Conservation (phyloP, 2,113 vertebrate genomes). For the Cyprinodon variegatus region DNA sequence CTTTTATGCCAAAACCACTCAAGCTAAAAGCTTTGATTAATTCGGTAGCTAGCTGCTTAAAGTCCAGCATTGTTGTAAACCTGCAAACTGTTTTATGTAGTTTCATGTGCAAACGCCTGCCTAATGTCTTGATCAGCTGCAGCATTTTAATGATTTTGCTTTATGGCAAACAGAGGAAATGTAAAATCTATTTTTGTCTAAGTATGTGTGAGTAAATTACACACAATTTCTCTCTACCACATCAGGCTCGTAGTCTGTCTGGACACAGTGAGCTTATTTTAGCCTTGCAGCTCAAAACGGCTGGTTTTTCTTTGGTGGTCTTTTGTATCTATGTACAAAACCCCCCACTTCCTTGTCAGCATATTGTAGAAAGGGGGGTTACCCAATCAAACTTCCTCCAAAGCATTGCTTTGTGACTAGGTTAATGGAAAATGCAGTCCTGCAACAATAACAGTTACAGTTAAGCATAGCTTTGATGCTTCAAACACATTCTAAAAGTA, state of each 20-base stretch:
- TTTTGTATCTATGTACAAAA: slow-evolving; percentile 17
- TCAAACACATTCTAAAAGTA: neutral
- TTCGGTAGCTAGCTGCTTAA: slow-evolving; percentile 5
- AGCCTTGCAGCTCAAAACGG: slow-evolving; percentile 50
- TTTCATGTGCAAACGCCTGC: slow-evolving; percentile 33
- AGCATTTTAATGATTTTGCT: slow-evolving; percentile 42
- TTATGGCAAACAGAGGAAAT: slow-evolving; percentile 66
- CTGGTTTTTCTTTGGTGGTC: slow-evolving; percentile 47
- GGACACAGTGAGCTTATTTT: slow-evolving; percentile 60
- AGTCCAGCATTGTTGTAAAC: slow-evolving; percentile 10
- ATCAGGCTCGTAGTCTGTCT: slow-evolving; percentile 51
- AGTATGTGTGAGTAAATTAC: slow-evolving; percentile 71
- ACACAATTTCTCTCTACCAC: slow-evolving; percentile 56
- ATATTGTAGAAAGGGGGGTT: slow-evolving; percentile 49
- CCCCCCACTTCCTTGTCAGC: slow-evolving; percentile 48
- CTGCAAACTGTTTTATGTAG: slow-evolving; percentile 13
- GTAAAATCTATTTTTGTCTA: slow-evolving; percentile 68
- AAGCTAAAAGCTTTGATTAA: neutral
- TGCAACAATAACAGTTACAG: slow-evolving; percentile 11
- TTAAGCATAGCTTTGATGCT: neutral
- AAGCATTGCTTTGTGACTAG: slow-evolving; percentile 40
- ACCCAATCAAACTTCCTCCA: slow-evolving; percentile 63
- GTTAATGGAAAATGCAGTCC: slow-evolving; percentile 24
- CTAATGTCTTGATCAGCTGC: slow-evolving; percentile 50
- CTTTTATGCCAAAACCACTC: neutral